Conservation (phyloP, 2,113 vertebrate species). For the Prionailurus bengalensis region DNA sequence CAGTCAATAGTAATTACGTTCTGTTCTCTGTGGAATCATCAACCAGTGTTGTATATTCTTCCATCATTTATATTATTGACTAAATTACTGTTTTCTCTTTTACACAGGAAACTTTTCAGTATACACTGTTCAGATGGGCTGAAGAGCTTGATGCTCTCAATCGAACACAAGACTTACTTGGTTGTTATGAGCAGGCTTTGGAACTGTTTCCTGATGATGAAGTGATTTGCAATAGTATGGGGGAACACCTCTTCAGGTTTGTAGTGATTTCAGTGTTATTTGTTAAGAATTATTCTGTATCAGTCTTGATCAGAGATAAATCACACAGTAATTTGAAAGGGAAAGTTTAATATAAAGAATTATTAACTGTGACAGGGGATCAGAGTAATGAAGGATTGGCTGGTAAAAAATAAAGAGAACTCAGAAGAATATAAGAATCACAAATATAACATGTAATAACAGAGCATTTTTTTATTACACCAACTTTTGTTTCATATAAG, state of each 20-base stretch:
- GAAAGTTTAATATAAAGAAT: background rate
- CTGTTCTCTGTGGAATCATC: background rate
- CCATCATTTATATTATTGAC: background rate
- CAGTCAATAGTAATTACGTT: background rate
- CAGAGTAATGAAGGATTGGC: background rate
- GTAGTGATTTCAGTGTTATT: conserved; percentile 48
- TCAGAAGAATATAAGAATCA: background rate
- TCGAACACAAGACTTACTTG: conserved; percentile 95
- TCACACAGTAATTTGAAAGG: conserved; percentile 10
- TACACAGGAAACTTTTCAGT: conserved; percentile 96
- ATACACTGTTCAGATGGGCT: conserved; percentile 96
- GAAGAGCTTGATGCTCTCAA: conserved; percentile 95
- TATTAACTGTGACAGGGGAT: background rate
- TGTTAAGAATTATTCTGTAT: background rate
- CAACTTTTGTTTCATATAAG: background rate
- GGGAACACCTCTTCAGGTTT: conserved; percentile 99
- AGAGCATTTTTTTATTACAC: background rate
- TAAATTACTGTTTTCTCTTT: conserved; percentile 36
- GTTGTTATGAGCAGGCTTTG: conserved; percentile 97
- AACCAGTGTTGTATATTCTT: background rate
- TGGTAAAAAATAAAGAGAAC: conserved; percentile 15
- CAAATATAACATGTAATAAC: background rate
- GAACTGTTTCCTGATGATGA: conserved; percentile 96
- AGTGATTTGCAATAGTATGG: conserved; percentile 98
- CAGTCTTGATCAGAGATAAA: background rate